These are phyloP conservation scores for Brenthis daphne DNA, from an alignment of 2,888 invertebrate species.

Conservation along the genomic window DNA sequence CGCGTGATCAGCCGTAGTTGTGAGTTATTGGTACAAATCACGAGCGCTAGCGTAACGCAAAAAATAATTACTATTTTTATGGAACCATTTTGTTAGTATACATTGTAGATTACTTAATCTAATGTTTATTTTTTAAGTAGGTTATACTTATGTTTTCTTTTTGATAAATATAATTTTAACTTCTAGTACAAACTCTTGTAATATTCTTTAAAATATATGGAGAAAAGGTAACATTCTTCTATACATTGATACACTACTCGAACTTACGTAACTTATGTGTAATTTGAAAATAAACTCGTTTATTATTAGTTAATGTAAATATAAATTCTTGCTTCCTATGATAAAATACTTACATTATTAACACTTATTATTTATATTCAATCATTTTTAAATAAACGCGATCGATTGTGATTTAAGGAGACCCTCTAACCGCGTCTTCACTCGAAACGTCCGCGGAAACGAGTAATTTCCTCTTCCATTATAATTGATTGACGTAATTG, in stretches of 20 bases:
- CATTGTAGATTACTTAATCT: slow-evolving; percentile 3
- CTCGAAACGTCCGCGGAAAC: slow-evolving; percentile 69
- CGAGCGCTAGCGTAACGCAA: slow-evolving; percentile 25
- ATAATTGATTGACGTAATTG: slow-evolving; percentile 80
- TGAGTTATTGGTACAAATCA: slow-evolving; percentile 39
- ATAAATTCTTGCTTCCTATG: background rate
- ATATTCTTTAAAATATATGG: no score
- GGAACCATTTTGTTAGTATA: slow-evolving; percentile 1
- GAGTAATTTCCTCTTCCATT: slow-evolving; percentile 77
- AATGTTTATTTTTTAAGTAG: background rate
- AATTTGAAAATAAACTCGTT: background rate
- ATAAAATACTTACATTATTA: no score
- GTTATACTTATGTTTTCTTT: background rate
- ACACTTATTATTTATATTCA: background rate
- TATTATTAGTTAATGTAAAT: background rate
- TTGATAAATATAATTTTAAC: background rate
- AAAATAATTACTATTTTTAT: background rate
- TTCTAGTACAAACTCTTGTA: no score
- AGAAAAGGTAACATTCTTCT: no score
- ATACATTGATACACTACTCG: no score
- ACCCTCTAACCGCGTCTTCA: slow-evolving; percentile 44
- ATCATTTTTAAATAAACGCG: background rate
- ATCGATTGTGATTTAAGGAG: slow-evolving; percentile 3
- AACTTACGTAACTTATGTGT: background rate
- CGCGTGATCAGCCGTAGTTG: slow-evolving; percentile 59